These are phyloP conservation scores for Sialis lutaria DNA, from an alignment of 2,888 invertebrate species.

Conservation along the genomic window DNA sequence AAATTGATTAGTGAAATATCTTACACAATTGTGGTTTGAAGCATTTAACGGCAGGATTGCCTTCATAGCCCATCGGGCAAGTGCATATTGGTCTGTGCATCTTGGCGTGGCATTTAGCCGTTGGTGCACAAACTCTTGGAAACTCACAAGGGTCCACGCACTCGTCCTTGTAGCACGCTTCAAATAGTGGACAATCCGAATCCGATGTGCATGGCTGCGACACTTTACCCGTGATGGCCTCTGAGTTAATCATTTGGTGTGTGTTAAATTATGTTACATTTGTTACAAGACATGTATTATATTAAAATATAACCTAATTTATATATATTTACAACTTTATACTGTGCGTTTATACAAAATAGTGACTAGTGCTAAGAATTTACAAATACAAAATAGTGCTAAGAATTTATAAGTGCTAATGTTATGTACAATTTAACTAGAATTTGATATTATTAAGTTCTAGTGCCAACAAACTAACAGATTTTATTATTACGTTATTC, in stretches of 20 bases:
- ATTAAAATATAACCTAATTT: no score
- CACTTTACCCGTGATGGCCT: slow-evolving; percentile 50
- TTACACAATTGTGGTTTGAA: slow-evolving; percentile 61
- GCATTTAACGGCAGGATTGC: slow-evolving; percentile 68
- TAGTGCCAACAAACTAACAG: no score
- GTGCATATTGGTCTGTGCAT: slow-evolving; percentile 71
- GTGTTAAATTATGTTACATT: no score
- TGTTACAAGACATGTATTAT: no score
- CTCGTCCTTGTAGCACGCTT: slow-evolving; percentile 66
- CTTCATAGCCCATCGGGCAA: slow-evolving; percentile 64
- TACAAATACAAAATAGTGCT: no score
- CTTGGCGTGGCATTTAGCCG: slow-evolving; percentile 63
- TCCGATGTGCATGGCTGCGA: slow-evolving; percentile 69
- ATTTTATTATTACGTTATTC: no score
- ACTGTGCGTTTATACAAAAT: no score
- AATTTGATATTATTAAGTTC: no score
- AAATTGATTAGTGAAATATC: slow-evolving; percentile 19
- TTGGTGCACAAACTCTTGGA: slow-evolving; percentile 55
- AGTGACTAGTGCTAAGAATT: no score
- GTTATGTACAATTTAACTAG: no score
- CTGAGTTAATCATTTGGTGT: slow-evolving; percentile 24
- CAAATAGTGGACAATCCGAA: slow-evolving; percentile 65
- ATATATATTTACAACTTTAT: no score
- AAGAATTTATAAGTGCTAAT: no score
- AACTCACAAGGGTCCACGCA: slow-evolving; percentile 75